Conservation (phyloP, 1,140 invertebrate genomes). For the Mycetomoellerius zeteki region DNA sequence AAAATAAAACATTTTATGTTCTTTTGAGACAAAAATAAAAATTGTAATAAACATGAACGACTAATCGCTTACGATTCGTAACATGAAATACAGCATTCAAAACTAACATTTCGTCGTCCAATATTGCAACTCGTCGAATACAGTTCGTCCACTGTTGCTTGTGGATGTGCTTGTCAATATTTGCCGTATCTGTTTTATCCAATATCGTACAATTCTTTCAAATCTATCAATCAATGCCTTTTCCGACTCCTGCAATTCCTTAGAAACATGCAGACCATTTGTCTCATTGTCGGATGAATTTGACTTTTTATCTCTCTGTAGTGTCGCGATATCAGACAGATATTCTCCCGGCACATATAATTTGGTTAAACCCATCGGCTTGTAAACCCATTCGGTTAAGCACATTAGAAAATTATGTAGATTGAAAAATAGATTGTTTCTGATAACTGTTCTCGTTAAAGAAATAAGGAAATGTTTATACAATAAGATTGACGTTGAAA, state of each 20-base stretch:
- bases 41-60: neutral
- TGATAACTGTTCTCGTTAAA: constrained; percentile 72
- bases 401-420: constrained; percentile 92
- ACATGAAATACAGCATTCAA: constrained; percentile 17
- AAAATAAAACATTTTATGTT: constrained; percentile 76
- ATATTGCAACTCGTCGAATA: constrained; percentile 93
- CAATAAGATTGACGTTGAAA: neutral
- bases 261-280: neutral
- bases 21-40: neutral
- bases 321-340: constrained; percentile 75
- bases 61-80: neutral
- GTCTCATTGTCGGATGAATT: constrained; percentile 8
- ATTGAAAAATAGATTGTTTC: constrained; percentile 85
- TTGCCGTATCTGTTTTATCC: constrained; percentile 94
- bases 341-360: constrained; percentile 94
- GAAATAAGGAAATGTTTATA: constrained; percentile 38
- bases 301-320: constrained; percentile 38
- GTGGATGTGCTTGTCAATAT: constrained; percentile 88
- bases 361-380: constrained; percentile 91
- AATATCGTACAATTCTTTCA: constrained; percentile 93
- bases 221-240: constrained; percentile 91
- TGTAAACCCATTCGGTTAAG: constrained; percentile 93
- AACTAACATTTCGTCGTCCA: constrained; percentile 88
- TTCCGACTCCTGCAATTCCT: constrained; percentile 82
- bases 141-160: constrained; percentile 88